Conservation (phyloP, 2,888 invertebrate genomes). For the Euphydryas editha region DNA sequence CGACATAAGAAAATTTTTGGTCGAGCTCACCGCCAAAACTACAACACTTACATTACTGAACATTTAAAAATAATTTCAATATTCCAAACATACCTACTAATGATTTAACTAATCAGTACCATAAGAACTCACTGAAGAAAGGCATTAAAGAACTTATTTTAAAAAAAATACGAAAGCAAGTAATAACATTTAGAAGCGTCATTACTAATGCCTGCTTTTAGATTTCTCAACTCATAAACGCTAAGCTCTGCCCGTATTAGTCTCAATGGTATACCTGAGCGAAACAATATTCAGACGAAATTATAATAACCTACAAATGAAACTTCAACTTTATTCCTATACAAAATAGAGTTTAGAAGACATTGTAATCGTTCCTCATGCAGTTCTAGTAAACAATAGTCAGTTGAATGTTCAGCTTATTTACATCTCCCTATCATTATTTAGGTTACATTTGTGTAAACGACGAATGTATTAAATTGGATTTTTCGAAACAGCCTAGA, state of each 20-base stretch:
- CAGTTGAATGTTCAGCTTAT: conserved; percentile 38
- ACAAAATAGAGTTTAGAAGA: conserved; percentile 6
- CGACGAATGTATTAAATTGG: conserved; percentile 8
- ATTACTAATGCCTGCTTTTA: conserved; percentile 22
- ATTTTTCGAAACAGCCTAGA: conserved; percentile 9
- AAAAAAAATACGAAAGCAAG: background rate
- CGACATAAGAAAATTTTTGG: no score
- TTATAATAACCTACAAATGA: conserved; percentile 23
- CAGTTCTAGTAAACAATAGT: conserved; percentile 39
- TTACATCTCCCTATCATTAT: conserved; percentile 38
- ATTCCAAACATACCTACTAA: no score
- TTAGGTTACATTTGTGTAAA: conserved; percentile 25
- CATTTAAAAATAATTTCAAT: no score
- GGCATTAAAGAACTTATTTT: background rate
- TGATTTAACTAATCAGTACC: background rate
- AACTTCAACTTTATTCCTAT: conserved; percentile 22
- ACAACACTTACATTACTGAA: no score
- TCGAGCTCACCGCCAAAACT: no score
- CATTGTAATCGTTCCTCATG: conserved; percentile 4
- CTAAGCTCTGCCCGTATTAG: conserved; percentile 40
- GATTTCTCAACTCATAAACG: conserved; percentile 37
- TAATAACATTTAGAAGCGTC: conserved; percentile 11
- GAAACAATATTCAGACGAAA: conserved; percentile 39
- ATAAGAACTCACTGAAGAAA: background rate
- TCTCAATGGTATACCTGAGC: conserved; percentile 40